Conservation (phyloP, 2,113 vertebrate genomes). For the Salvelinus fontinalis region DNA sequence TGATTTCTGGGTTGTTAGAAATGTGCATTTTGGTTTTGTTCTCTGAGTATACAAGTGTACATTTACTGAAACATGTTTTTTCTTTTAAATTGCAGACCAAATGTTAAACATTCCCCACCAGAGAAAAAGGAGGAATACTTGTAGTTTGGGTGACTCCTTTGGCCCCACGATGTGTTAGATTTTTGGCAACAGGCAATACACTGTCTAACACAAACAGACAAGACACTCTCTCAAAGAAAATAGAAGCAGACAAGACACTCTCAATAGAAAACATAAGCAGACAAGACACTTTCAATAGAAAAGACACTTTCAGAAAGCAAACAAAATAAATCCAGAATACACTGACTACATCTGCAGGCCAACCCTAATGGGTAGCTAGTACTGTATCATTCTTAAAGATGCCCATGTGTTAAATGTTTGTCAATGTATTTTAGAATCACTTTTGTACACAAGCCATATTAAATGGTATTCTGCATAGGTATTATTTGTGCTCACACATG, state of each 20-base stretch:
- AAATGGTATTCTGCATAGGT: too few species aligned
- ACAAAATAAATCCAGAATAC: too few species aligned
- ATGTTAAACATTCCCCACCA: slow-evolving; percentile 86
- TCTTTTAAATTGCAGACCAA: slow-evolving; percentile 89
- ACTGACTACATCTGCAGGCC: background rate
- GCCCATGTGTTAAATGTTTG: slow-evolving; percentile 19
- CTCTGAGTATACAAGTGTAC: slow-evolving; percentile 54
- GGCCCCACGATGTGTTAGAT: slow-evolving; percentile 76
- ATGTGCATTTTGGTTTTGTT: slow-evolving; percentile 50
- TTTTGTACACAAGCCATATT: too few species aligned
- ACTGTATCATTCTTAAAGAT: slow-evolving; percentile 16
- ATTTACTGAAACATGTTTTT: slow-evolving; percentile 77
- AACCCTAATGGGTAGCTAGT: background rate
- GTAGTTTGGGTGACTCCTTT: slow-evolving; percentile 78
- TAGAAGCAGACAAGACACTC: slow-evolving; percentile 23
- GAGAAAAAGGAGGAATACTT: slow-evolving; percentile 87
- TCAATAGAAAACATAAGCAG: slow-evolving; percentile 20
- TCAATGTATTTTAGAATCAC: slow-evolving; percentile 16
- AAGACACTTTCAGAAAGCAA: too few species aligned
- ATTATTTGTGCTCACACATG: too few species aligned
- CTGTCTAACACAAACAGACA: slow-evolving; percentile 64
- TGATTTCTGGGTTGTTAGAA: slow-evolving; percentile 59
- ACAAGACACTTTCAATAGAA: background rate
- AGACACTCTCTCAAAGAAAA: slow-evolving; percentile 1
- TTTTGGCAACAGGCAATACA: slow-evolving; percentile 71